These are phyloP conservation scores for Cantharis rustica DNA, from an alignment of 2,888 invertebrate species.

Conservation along the genomic window DNA sequence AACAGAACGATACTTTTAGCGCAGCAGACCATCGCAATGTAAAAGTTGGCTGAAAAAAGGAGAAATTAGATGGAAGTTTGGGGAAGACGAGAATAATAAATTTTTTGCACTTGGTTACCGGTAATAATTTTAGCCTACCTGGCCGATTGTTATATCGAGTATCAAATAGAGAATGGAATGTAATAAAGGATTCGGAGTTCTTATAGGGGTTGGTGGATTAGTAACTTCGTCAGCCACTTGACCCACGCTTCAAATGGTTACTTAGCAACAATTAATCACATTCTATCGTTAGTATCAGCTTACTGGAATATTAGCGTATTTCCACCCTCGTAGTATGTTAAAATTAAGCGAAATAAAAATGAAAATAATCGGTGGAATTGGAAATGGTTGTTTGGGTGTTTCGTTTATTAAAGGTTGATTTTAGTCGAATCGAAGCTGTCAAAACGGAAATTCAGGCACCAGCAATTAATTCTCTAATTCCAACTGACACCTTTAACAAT, in stretches of 20 bases:
- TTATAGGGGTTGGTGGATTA: slow-evolving; percentile 32
- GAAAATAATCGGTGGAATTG: not conserved
- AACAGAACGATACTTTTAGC: slow-evolving; percentile 37
- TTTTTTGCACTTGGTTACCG: not conserved
- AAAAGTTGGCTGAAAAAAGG: not conserved
- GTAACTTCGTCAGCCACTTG: slow-evolving; percentile 48
- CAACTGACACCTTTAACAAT: slow-evolving; percentile 45
- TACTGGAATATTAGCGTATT: slow-evolving; percentile 37
- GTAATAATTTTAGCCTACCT: slow-evolving; percentile 15
- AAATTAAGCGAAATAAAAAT: not conserved
- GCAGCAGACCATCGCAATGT: not conserved
- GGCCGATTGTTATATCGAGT: slow-evolving; percentile 26
- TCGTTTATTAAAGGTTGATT: slow-evolving; percentile 11
- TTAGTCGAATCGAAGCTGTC: slow-evolving; percentile 22
- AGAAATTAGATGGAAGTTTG: not conserved
- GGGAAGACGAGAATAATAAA: not conserved
- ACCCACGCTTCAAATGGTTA: slow-evolving; percentile 52
- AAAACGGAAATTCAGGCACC: slow-evolving; percentile 32
- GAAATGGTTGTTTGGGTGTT: slow-evolving; percentile 2
- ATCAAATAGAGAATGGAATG: slow-evolving; percentile 41
- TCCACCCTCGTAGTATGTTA: slow-evolving; percentile 13
- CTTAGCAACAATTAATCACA: slow-evolving; percentile 58
- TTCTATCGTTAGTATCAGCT: slow-evolving; percentile 53
- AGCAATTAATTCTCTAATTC: slow-evolving; percentile 40
- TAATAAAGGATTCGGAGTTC: slow-evolving; percentile 37